These are phyloP conservation scores for Ypsolopha sequella DNA, from an alignment of 2,888 invertebrate species.

Conservation along the genomic window DNA sequence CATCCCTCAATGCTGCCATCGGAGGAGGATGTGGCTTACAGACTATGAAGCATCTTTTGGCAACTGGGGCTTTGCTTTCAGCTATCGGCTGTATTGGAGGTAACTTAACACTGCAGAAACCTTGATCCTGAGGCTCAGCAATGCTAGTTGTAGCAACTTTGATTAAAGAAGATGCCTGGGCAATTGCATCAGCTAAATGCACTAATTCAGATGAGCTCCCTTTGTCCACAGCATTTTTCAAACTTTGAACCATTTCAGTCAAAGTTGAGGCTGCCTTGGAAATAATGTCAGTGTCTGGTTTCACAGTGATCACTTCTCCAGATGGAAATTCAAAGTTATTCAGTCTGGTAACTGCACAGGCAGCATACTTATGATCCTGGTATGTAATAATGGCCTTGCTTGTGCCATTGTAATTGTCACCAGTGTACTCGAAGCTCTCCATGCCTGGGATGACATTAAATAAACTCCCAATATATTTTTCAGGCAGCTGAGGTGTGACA, in stretches of 20 bases:
- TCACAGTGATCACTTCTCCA: constrained; percentile 84
- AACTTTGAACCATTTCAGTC: constrained; percentile 42
- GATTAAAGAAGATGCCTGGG: constrained; percentile 81
- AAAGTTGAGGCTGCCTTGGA: constrained; percentile 46
- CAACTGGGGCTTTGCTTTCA: constrained; percentile 71
- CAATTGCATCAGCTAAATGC: constrained; percentile 81
- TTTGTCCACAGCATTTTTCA: constrained; percentile 43
- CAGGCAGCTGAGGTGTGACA: constrained; percentile 78
- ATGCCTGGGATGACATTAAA: constrained; percentile 86
- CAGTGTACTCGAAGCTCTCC: constrained; percentile 49
- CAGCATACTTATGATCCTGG: constrained; percentile 40
- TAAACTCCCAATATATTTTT: constrained; percentile 84
- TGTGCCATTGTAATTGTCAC: constrained; percentile 57
- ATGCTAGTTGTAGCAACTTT: constrained; percentile 67
- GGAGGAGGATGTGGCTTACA: constrained; percentile 79
- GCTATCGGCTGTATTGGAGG: constrained; percentile 80
- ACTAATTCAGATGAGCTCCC: constrained; percentile 62
- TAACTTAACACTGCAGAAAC: constrained; percentile 75
- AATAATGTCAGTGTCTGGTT: constrained; percentile 67
- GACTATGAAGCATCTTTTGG: constrained; percentile 77
- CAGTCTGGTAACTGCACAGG: constrained; percentile 84
- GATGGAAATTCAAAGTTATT: constrained; percentile 95
- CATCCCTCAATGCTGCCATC: constrained; percentile 80
- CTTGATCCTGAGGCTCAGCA: constrained; percentile 22
- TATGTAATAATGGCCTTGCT: constrained; percentile 50